Base-by-base conservation (phyloP, 2,797 vertebrate species). In the Notamacropus eugenii region DNA sequence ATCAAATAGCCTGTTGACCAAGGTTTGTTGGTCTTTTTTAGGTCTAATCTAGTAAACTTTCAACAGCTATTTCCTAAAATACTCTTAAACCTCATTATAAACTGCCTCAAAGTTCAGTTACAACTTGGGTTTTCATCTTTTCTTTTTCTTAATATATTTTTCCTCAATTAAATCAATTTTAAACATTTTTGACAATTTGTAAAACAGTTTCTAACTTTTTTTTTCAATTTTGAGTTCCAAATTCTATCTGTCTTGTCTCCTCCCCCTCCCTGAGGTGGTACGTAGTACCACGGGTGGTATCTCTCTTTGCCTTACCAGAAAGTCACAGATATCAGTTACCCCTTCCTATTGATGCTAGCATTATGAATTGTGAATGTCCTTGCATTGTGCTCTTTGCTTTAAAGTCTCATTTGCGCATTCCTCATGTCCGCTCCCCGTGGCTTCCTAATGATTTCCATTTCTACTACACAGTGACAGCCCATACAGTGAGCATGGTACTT, bases 401-500 rank as follows among this genome's bases (percentile, higher is more conserved):
- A 34, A 3, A 92, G 24, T 57, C 87, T 22, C 29, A 95, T 16
- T 82, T 94, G 59, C n/a, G 93, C 91, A 90, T 52, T 95, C 93
- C 82, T 12, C 2, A 94, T 92, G 31, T 14, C 90, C 12, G 9
- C 50, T 27, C n/a, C 4, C 34, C 91, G 54, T 74, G 54, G 57
- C 92, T 92, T 95, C 62, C n/a, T 93, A 0, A 52, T 52, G 62
- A 91, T 95, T 90, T 95, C n/a, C 82, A 0, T 95, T 95, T 97
- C 59, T 22, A 0, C 87, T 95, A 96, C 93, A 54, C 99, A 99
- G 99, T 92, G 99, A 99, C 98, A 99, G 99, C 97, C 99, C 99
- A 0, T 99, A 99, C 98, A 99, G 99, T 31, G 99, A 99, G 97
- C 99, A 99, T 1, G 99, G 99, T 96, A 99, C 99, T 0, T 97